Percentiles rank a stretch among this genome's conserved stretches.
phyloP scores from a whole-genome alignment of 2,888 invertebrate genomes.

The Hylaea fasciaria region DNA sequence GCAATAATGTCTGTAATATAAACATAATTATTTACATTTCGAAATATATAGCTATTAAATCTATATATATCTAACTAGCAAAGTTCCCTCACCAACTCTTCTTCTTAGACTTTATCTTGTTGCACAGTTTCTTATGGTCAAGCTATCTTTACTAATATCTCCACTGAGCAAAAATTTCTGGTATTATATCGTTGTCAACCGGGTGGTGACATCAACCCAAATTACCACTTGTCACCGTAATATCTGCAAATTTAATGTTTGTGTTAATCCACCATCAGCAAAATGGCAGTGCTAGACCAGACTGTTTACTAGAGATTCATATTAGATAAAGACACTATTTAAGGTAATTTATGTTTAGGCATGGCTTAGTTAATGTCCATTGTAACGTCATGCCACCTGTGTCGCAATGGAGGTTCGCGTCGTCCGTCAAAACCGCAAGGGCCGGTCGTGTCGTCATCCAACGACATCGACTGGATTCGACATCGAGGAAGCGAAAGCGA shows the following conservation, averaged over 20 bases:
- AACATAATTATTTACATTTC: background rate
- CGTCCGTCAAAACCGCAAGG: constrained; percentile 68
- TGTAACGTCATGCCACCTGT: constrained; percentile 42
- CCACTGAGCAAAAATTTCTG: no score
- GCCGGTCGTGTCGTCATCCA: constrained; percentile 73
- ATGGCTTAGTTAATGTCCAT: constrained; percentile 31
- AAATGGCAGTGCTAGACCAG: constrained; percentile 39
- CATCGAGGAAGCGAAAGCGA: constrained; percentile 81
- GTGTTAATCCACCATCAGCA: constrained; percentile 44
- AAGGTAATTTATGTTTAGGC: constrained; percentile 37
- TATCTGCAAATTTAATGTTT: constrained; percentile 26
- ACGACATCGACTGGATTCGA: constrained; percentile 28
- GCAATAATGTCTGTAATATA: no score
- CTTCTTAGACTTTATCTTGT: no score
- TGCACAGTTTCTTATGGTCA: no score
- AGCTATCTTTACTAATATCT: no score
- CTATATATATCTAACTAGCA: no score
- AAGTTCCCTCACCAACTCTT: no score
- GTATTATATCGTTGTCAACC: no score
- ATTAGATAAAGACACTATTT: constrained; percentile 40
- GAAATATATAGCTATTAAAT: background rate
- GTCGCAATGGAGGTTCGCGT: constrained; percentile 63
- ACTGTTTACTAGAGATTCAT: constrained; percentile 42
- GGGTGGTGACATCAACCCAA: no score
- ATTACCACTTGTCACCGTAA: constrained; percentile 33